Evolutionary conservation across 2,113 vertebrate genomes (phyloP).

Genomic region (Elachura formosa): DNA sequence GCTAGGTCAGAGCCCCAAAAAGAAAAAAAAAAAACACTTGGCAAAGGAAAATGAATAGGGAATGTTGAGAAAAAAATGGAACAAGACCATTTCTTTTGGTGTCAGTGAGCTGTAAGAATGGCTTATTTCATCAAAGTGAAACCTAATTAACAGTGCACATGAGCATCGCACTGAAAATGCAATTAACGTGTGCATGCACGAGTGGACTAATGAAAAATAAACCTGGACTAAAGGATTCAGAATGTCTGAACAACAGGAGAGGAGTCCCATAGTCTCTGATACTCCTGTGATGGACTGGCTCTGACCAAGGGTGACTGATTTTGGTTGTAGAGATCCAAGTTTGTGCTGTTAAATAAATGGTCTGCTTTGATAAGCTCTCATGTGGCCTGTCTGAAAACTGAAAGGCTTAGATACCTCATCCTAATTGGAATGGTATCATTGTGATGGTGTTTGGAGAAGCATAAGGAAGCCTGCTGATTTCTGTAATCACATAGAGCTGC

Average conservation of each 20-base stretch:
- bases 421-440: not conserved
- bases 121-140: conserved; percentile 36
- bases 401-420: not conserved
- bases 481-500: not conserved
- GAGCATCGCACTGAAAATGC: not conserved
- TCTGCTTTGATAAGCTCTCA: not conserved
- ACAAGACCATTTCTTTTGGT: conserved; percentile 15
- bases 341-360: not conserved
- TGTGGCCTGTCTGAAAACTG: not conserved
- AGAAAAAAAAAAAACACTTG: conserved; percentile 9
- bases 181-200: conserved; percentile 17
- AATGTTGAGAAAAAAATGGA: not conserved
- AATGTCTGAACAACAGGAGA: not conserved
- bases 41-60: not conserved
- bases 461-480: not conserved
- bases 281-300: not conserved
- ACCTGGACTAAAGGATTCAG: not conserved
- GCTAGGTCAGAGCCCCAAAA: not conserved
- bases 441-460: not conserved
- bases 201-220: conserved; percentile 19
- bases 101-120: conserved; percentile 36
- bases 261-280: not conserved
- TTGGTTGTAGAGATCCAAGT: not conserved
- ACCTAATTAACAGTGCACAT: conserved; percentile 35
- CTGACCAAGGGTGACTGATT: not conserved